phyloP scores from a whole-genome alignment of 2,113 vertebrate genomes.

The Hoplias malabaricus region DNA sequence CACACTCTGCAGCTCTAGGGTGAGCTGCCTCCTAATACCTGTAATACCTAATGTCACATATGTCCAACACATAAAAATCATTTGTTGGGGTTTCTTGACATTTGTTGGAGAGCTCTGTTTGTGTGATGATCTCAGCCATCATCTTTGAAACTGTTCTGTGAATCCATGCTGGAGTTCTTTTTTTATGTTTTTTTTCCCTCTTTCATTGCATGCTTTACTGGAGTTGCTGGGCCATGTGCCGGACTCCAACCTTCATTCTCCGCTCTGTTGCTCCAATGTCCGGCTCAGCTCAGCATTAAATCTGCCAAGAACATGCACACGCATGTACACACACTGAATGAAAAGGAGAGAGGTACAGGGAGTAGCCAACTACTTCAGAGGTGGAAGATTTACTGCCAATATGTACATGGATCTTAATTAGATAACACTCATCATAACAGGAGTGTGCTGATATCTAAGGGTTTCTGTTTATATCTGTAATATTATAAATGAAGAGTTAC shows the following conservation, averaged over 20 bases:
- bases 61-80: too few relatives aligned
- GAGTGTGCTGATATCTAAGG: too few relatives aligned
- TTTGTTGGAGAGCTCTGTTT: neutral
- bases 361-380: too few relatives aligned
- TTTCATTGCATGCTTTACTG: neutral
- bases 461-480: too few relatives aligned
- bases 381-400: too few relatives aligned
- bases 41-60: too few relatives aligned
- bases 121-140: neutral
- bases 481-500: too few relatives aligned
- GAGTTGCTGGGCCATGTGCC: neutral
- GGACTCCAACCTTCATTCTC: conserved; percentile 14
- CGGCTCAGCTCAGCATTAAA: conserved; percentile 10
- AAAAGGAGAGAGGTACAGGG: conserved; percentile 16
- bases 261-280: conserved; percentile 15
- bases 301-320: conserved; percentile 29
- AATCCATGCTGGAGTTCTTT: neutral
- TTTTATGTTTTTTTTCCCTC: neutral
- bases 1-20: too few relatives aligned
- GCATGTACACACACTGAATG: conserved; percentile 25
- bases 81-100: too few relatives aligned
- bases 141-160: neutral
- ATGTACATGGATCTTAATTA: too few relatives aligned
- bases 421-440: too few relatives aligned
- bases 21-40: too few relatives aligned